These are phyloP conservation scores for Gouania willdenowi DNA, from an alignment of 2,797 vertebrate genomes.

Conservation along the genomic window DNA sequence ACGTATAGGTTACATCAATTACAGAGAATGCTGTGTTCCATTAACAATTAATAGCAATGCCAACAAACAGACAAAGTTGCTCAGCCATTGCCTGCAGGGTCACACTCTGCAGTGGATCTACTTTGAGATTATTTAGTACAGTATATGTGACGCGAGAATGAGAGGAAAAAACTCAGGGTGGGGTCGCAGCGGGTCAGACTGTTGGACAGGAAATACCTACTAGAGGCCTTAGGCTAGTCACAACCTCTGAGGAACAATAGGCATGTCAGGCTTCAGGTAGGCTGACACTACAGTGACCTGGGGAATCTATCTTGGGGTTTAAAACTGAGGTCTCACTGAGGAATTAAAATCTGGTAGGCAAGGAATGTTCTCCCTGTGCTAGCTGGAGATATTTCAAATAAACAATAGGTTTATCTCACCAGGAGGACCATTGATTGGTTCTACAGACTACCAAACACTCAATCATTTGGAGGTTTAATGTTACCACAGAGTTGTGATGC, in stretches of 20 bases:
- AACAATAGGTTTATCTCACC: no score
- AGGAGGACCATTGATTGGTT: no score
- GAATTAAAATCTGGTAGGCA: no score
- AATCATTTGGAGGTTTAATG: no score
- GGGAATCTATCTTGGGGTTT: conserved; percentile 1
- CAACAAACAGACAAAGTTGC: conserved; percentile 2
- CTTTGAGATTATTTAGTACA: neutral
- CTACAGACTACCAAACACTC: no score
- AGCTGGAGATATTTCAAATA: no score
- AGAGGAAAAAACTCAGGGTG: neutral
- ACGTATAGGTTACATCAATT: conserved; percentile 9
- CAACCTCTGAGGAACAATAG: conserved; percentile 21
- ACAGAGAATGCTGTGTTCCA: conserved; percentile 17
- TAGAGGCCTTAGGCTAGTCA: conserved; percentile 9
- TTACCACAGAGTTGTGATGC: no score
- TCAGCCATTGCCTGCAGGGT: neutral
- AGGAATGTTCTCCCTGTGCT: no score
- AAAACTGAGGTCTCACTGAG: no score
- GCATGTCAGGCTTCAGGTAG: neutral
- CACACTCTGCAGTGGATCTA: neutral
- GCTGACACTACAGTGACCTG: neutral
- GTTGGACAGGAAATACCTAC: conserved; percentile 28
- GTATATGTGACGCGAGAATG: neutral
- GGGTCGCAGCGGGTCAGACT: conserved; percentile 11
- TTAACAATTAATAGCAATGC: conserved; percentile 34